These are phyloP conservation scores for Cheirogaleus medius DNA, from an alignment of 2,113 vertebrate genomes.

Conservation along the genomic window DNA sequence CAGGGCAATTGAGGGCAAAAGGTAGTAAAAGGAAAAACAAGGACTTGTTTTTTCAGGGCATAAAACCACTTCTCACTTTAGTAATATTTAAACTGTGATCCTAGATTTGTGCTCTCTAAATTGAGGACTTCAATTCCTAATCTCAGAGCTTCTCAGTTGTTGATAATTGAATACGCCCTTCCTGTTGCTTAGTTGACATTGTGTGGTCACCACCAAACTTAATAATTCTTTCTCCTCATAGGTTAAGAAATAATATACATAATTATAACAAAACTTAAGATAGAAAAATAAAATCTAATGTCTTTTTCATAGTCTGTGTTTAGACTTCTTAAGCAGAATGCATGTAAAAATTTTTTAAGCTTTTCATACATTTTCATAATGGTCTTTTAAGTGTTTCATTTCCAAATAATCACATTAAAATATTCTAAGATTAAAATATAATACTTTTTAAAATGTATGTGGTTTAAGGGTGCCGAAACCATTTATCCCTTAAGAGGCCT, in stretches of 20 bases:
- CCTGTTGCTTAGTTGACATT: not conserved
- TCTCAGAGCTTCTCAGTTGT: not conserved
- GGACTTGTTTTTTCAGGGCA: not conserved
- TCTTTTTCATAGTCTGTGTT: not conserved
- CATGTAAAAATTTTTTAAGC: not conserved
- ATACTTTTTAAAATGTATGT: not conserved
- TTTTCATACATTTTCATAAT: not conserved
- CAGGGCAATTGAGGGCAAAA: not conserved
- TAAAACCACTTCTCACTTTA: not conserved
- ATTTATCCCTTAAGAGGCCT: not conserved
- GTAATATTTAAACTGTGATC: not conserved
- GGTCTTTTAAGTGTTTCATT: not conserved
- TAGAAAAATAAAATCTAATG: not conserved
- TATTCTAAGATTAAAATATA: not conserved
- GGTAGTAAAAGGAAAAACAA: not conserved
- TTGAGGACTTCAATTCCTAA: not conserved
- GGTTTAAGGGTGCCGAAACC: not conserved
- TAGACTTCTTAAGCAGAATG: not conserved
- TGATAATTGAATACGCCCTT: not conserved
- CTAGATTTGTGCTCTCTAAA: not conserved
- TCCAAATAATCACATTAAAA: not conserved
- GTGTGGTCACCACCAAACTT: not conserved
- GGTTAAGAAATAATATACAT: not conserved
- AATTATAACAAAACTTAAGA: not conserved
- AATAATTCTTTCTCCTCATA: not conserved